Base-by-base conservation (phyloP, 2,797 vertebrate species). In the Oryzias sinensis region DNA sequence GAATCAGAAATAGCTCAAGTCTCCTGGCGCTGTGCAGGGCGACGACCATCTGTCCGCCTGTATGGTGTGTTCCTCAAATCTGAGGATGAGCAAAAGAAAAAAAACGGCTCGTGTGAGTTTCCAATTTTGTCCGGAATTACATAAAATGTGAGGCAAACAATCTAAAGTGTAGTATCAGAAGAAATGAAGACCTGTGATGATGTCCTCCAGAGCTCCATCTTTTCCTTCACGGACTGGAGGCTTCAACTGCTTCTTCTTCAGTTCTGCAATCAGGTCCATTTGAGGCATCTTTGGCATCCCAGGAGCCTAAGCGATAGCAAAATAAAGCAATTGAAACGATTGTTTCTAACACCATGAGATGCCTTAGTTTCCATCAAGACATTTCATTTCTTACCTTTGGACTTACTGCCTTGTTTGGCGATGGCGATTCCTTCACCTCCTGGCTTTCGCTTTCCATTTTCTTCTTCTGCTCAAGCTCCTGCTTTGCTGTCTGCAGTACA, bases 201-300 rank as follows among this genome's bases (percentile, higher is more conserved):
- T 99, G 64, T 95, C 96, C 70, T 99, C 97, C 5, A 99, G 94
- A 63, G 95, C 95, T 2, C 96, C 96, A 0, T 99, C 97, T 46
- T 96, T 96, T 17, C 93, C 94, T 63, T 96, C 95, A 0, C 96
- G 94, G 17, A 99, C 95, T 56, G 95, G 94, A 0, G 96, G 93
- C 73, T 97, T 98, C 76, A 93, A 92, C 92, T 98, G 94, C 88
- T 95, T 93, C 85, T 91, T 98, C 89, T 98, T 99, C 80, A 99
- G 89, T 89, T 99, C 97, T 0, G 97, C 94, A 8, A 99, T 95
- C 81, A 99, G 92, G 76, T 99, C 97, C 94, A 99, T 93, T 86
- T 96, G 94, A 40, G 94, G 96, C 81, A 94, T 80, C 70, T 87
- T 92, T 41, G 87, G 91, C 87, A 92, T 96, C 87, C 74, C 70